Evolutionary conservation across 1,140 invertebrate genomes (phyloP), one percentile per base, ranked within the genome.

Genomic region (Eubasilissa regina): DNA sequence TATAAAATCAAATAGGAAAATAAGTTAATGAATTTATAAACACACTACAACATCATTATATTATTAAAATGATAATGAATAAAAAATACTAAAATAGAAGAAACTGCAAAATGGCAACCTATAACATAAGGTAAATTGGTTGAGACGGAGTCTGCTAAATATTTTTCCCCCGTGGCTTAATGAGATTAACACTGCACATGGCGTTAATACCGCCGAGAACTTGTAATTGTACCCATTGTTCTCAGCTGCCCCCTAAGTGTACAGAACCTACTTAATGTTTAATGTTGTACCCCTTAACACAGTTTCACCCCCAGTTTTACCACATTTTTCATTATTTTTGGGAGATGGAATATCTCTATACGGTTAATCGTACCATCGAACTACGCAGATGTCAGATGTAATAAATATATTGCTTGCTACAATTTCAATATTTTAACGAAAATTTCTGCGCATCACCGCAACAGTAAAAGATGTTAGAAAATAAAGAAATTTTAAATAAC

Each of bases 191-290:
- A 70, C 43, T 45, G 66, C 43, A 48, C 45, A 70, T 68, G 19
- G 43, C 66, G 21, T 13, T 47, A 70, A 17, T 48, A 15, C 21
- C 47, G 19, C 6, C 66, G 15, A 48, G 47, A 48, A 47, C 43
- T 70, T 70, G 66, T 70, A 70, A 70, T 70, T 70, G 45, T 44
- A 17, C 9, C 66, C 66, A 70, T 70, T 70, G 66, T 70, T 70
- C 66, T 15, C 66, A 44, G 47, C 15, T 21, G 15, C 66, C 66
- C 66, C 43, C 44, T 7, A 64, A 35, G 3, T 43, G 13, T 64
- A 8, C 19, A n/a, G 21, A 25, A 13, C 35, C 60, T 35, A 35
- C 35, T 64, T 64, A 64, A 25, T 64, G 60, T 25, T 35, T 15
- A 64, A 11, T 15, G 35, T 64, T 64, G 15, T 53, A 53, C 51